Evolutionary conservation across 2,113 vertebrate species (phyloP).

Genomic region (Morone saxatilis): DNA sequence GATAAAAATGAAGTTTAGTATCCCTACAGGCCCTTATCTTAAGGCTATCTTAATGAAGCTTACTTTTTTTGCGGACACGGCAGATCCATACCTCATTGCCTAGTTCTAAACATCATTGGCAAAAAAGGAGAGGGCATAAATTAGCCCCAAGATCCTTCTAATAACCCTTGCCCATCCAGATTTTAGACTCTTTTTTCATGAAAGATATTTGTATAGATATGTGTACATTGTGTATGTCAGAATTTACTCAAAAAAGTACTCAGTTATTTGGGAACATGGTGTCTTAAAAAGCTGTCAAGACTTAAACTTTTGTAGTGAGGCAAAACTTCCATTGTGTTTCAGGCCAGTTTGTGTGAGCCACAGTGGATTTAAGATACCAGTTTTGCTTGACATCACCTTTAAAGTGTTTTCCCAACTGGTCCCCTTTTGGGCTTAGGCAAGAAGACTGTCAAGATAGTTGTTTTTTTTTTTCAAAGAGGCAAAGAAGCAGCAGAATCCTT

Average conservation of each 20-base stretch:
- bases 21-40: slow-evolving; percentile 61
- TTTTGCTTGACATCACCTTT: slow-evolving; percentile 45
- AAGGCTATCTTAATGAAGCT: slow-evolving; percentile 65
- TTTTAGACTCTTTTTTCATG: background rate
- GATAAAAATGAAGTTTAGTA: slow-evolving; percentile 58
- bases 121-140: slow-evolving; percentile 21
- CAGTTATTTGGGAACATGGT: background rate
- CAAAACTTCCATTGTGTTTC: background rate
- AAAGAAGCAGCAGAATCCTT: slow-evolving; percentile 15
- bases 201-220: background rate
- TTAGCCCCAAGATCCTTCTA: background rate
- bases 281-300: background rate
- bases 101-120: slow-evolving; percentile 38
- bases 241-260: background rate
- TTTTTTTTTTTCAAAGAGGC: slow-evolving; percentile 1
- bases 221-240: background rate
- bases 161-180: slow-evolving; percentile 36
- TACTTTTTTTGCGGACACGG: slow-evolving; percentile 61
- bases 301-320: slow-evolving; percentile 34
- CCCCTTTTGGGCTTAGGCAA: slow-evolving; percentile 30
- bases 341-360: slow-evolving; percentile 3
- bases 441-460: background rate
- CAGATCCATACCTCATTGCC: slow-evolving; percentile 56
- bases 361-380: slow-evolving; percentile 20
- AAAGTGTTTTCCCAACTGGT: slow-evolving; percentile 36